These are phyloP conservation scores for Alcis repandata DNA, from an alignment of 2,888 invertebrate species.

Conservation along the genomic window DNA sequence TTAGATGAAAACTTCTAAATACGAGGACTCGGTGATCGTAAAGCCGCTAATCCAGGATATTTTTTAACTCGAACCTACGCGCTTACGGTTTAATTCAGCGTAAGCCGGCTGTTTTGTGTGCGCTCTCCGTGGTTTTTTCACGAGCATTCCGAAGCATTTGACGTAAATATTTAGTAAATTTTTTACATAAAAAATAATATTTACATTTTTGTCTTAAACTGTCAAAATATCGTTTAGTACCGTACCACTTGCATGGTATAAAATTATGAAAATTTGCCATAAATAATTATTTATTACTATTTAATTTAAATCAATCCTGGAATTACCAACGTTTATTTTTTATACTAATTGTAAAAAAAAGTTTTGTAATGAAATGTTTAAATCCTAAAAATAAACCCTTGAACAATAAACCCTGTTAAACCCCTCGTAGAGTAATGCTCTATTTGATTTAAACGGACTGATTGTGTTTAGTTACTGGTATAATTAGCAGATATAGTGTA, in stretches of 20 bases:
- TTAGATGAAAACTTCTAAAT: constrained; percentile 50
- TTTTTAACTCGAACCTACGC: constrained; percentile 24
- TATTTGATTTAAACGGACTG: no score
- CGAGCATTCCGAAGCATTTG: neutral
- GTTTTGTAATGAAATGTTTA: no score
- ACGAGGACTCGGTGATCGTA: constrained; percentile 32
- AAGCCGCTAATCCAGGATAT: constrained; percentile 26
- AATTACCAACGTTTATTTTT: no score
- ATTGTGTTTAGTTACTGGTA: neutral
- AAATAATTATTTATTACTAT: no score
- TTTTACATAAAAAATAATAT: neutral
- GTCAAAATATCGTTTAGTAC: no score
- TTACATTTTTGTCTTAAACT: neutral
- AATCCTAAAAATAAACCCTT: no score
- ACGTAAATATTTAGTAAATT: neutral
- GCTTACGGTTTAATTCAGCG: constrained; percentile 15
- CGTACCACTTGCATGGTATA: no score
- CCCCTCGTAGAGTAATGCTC: no score
- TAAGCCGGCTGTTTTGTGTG: constrained; percentile 4
- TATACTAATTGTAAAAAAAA: no score
- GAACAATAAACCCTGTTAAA: no score
- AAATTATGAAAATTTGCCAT: no score
- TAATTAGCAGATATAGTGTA: neutral
- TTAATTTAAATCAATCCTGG: no score
- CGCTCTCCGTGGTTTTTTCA: neutral